phyloP scores from a whole-genome alignment of 2,888 invertebrate species.

The Prosopocoilus inquinatus region DNA sequence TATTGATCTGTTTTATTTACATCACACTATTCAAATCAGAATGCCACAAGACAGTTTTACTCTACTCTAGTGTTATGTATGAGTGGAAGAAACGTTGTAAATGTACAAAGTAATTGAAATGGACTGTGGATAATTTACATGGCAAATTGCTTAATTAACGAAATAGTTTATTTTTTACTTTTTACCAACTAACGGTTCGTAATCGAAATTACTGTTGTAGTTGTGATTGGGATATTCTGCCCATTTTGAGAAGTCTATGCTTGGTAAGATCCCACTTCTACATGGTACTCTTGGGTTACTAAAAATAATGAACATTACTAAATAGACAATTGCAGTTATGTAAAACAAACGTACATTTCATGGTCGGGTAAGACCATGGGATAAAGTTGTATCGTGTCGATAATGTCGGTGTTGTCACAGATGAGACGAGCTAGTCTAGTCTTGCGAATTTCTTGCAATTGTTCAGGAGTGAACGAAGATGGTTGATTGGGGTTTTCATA shows the following conservation, averaged over 20 bases:
- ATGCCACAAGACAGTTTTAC: not conserved
- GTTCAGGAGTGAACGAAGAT: conserved; percentile 85
- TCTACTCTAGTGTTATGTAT: no score
- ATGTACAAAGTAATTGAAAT: no score
- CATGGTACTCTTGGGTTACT: conserved; percentile 94
- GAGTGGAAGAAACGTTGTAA: no score
- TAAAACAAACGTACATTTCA: conserved; percentile 73
- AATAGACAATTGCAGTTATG: not conserved
- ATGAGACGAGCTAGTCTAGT: conserved; percentile 77
- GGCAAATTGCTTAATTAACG: not conserved
- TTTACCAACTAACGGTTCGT: conserved; percentile 14
- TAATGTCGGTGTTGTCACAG: conserved; percentile 90
- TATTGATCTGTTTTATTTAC: not conserved
- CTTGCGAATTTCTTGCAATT: conserved; percentile 80
- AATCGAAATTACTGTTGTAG: conserved; percentile 9
- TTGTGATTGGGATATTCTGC: conserved; percentile 61
- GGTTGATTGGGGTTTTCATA: conserved; percentile 90
- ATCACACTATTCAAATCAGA: not conserved
- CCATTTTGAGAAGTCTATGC: conserved; percentile 88
- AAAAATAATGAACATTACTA: conserved; percentile 16
- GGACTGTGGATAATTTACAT: not conserved
- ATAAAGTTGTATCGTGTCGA: conserved; percentile 87
- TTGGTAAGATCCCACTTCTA: conserved; percentile 81
- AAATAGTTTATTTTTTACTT: conserved; percentile 8
- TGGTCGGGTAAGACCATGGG: conserved; percentile 92